phyloP scores from a whole-genome alignment of 2,113 vertebrate genomes.

The Atlantisia rogersi region DNA sequence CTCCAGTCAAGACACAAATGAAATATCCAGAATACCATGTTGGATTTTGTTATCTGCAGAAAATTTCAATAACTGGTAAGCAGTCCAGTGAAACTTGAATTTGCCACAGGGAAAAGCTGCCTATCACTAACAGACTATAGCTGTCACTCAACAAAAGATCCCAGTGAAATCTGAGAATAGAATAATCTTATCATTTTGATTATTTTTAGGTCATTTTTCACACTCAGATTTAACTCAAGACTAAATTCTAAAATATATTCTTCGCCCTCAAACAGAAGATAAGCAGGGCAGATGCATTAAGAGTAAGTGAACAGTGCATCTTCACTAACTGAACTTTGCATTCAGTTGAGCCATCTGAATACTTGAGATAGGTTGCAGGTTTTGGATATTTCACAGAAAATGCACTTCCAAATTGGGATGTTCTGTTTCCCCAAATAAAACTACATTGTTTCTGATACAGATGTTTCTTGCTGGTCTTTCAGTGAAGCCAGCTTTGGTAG shows the following conservation, averaged over 20 bases:
- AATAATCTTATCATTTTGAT: not conserved
- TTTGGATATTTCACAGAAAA: not conserved
- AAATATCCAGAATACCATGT: not conserved
- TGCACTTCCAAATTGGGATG: accelerated
- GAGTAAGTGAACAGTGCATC: not conserved
- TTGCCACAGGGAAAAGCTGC: not conserved
- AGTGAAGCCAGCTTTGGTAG: not conserved
- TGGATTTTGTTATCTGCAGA: not conserved
- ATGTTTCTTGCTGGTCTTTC: accelerated
- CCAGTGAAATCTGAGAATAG: not conserved
- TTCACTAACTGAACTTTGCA: not conserved
- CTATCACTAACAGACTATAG: not conserved
- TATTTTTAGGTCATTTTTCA: not conserved
- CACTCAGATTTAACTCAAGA: not conserved
- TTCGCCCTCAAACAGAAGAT: not conserved
- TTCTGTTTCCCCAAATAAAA: not conserved
- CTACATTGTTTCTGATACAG: not conserved
- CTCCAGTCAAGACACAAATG: not conserved
- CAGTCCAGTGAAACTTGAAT: not conserved
- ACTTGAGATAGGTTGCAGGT: not conserved
- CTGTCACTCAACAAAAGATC: not conserved
- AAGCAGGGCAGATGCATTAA: not conserved
- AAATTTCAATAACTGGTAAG: not conserved
- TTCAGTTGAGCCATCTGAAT: accelerated
- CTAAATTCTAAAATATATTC: not conserved